Evolutionary conservation across 2,113 vertebrate species (phyloP).

Genomic region (Cranoglanis bouderius): DNA sequence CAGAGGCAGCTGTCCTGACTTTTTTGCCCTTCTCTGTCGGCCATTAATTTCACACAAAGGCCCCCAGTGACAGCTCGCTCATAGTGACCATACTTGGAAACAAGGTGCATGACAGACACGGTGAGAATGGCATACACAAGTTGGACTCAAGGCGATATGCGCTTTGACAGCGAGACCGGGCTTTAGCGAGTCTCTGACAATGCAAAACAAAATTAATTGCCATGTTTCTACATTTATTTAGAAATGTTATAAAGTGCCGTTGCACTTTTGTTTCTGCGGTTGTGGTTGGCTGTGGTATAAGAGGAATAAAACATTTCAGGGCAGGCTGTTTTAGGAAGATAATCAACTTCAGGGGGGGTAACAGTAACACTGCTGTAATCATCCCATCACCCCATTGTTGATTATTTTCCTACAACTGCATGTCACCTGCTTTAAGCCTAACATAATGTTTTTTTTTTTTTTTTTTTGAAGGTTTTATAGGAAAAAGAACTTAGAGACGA

Average conservation of each 20-base stretch:
- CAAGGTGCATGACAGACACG: conserved; percentile 71
- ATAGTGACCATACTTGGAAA: conserved; percentile 92
- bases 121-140: conserved; percentile 64
- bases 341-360: neutral
- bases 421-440: neutral
- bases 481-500: neutral
- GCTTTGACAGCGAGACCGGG: neutral
- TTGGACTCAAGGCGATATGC: conserved; percentile 21
- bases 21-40: conserved; percentile 87
- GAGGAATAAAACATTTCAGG: neutral
- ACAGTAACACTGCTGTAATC: neutral
- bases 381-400: neutral
- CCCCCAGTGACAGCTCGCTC: conserved; percentile 83
- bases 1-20: conserved; percentile 90
- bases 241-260: neutral
- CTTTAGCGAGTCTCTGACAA: neutral
- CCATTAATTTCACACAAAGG: conserved; percentile 90
- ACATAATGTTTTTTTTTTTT: neutral
- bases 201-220: neutral
- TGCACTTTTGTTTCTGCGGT: neutral
- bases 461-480: neutral
- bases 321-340: neutral
- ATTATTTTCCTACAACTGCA: neutral
- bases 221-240: neutral
- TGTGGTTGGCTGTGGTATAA: neutral